Percentiles rank a stretch among this genome's conserved stretches.
phyloP scores from a whole-genome alignment of 2,888 invertebrate genomes.

The Sycophila texana region DNA sequence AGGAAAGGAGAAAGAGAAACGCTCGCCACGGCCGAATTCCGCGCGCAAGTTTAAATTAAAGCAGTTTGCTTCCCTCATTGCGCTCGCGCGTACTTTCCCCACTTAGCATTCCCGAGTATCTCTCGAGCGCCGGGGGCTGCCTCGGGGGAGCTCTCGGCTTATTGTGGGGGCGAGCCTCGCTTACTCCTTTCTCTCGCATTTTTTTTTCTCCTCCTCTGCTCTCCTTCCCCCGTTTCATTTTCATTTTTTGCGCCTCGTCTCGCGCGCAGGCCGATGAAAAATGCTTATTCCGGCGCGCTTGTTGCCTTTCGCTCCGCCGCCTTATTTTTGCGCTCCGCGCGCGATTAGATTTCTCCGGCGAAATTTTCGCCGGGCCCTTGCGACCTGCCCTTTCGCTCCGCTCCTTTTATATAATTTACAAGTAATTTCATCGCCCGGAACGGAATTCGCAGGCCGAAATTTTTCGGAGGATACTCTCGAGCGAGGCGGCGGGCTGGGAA shows the following conservation, averaged over 20 bases:
- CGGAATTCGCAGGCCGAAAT: slow-evolving; percentile 19
- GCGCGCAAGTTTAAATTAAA: slow-evolving; percentile 68
- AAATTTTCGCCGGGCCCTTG: no score
- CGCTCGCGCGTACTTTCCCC: slow-evolving; percentile 45
- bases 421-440: slow-evolving; percentile 38
- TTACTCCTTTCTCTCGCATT: no score
- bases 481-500: neutral
- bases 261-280: slow-evolving; percentile 44
- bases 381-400: neutral
- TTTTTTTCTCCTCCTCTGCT: no score
- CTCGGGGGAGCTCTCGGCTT: slow-evolving; percentile 50
- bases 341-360: slow-evolving; percentile 27
- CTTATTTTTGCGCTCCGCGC: slow-evolving; percentile 10
- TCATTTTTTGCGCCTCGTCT: slow-evolving; percentile 12
- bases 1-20: neutral
- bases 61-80: slow-evolving; percentile 59
- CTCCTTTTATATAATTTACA: slow-evolving; percentile 38
- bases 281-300: slow-evolving; percentile 38
- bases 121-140: neutral
- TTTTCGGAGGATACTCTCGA: slow-evolving; percentile 1
- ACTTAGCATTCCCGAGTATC: slow-evolving; percentile 55
- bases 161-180: slow-evolving; percentile 52
- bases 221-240: neutral
- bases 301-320: neutral
- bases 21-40: slow-evolving; percentile 57